These are phyloP conservation scores for Paraescarpia echinospica DNA, from an alignment of 1,140 invertebrate species.

Conservation along the genomic window DNA sequence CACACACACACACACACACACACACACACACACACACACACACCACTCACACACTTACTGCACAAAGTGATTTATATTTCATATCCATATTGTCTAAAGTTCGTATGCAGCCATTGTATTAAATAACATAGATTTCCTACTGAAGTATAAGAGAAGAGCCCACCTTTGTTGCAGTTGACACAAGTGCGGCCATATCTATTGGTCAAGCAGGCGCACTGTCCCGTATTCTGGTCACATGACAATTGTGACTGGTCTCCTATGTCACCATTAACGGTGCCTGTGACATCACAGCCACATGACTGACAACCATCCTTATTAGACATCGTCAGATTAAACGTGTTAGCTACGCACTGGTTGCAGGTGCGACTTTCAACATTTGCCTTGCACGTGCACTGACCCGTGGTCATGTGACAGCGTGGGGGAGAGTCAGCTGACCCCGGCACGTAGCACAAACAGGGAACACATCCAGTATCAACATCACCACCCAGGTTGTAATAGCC, in stretches of 20 bases:
- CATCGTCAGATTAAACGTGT: slow-evolving; percentile 84
- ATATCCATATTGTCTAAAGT: too few species aligned
- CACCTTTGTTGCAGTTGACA: slow-evolving; percentile 88
- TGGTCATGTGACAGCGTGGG: slow-evolving; percentile 83
- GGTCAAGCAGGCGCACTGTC: slow-evolving; percentile 86
- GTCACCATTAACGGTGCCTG: slow-evolving; percentile 40
- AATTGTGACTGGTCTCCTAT: slow-evolving; percentile 11
- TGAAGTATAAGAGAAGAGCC: slow-evolving; percentile 40
- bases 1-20: too few species aligned
- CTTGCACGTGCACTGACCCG: slow-evolving; percentile 84
- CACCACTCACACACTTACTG: too few species aligned
- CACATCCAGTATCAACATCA: slow-evolving; percentile 80
- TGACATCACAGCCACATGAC: slow-evolving; percentile 61
- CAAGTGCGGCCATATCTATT: slow-evolving; percentile 91
- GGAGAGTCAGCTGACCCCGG: slow-evolving; percentile 74
- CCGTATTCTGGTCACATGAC: slow-evolving; percentile 77
- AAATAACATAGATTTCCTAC: not conserved
- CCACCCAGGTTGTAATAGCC: slow-evolving; percentile 87
- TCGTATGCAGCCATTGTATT: too few species aligned
- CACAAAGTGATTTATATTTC: too few species aligned
- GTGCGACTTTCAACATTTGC: slow-evolving; percentile 67
- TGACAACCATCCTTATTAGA: slow-evolving; percentile 72
- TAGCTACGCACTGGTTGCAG: slow-evolving; percentile 85
- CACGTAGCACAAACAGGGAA: slow-evolving; percentile 53
- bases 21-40: too few species aligned